A percentile compares a stretch with the other conserved stretches of the same genome.
phyloP scores from a whole-genome alignment of 2,797 vertebrate species.

The Eospalax fontanierii region DNA sequence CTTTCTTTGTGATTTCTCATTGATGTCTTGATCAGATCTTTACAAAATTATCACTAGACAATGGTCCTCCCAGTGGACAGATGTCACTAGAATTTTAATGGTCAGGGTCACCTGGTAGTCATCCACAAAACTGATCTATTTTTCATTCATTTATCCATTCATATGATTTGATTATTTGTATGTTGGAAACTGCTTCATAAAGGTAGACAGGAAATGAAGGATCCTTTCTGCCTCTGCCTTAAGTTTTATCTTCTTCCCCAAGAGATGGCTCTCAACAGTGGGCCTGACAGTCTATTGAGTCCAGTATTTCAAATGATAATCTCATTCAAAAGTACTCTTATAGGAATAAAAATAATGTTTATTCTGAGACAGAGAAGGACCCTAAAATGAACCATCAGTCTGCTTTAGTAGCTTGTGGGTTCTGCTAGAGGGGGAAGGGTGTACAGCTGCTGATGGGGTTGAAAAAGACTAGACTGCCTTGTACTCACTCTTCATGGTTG shows the following conservation, averaged over 20 bases:
- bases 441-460: background rate
- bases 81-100: conserved; percentile 31
- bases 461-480: background rate
- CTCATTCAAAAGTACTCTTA: background rate
- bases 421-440: no score
- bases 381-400: background rate
- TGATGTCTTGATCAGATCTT: background rate
- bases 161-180: background rate
- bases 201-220: background rate
- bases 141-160: background rate
- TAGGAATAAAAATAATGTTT: background rate
- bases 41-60: background rate
- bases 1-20: background rate
- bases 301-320: background rate
- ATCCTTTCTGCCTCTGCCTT: background rate
- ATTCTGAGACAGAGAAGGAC: background rate
- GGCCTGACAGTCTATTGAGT: background rate
- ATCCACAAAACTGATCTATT: background rate
- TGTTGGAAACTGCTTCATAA: background rate
- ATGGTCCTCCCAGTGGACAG: background rate
- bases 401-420: background rate
- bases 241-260: no score
- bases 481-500: background rate
- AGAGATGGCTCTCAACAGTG: background rate
- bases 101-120: background rate